Evolutionary conservation across 2,888 invertebrate species (phyloP).

Genomic region (Volucella bombylans): DNA sequence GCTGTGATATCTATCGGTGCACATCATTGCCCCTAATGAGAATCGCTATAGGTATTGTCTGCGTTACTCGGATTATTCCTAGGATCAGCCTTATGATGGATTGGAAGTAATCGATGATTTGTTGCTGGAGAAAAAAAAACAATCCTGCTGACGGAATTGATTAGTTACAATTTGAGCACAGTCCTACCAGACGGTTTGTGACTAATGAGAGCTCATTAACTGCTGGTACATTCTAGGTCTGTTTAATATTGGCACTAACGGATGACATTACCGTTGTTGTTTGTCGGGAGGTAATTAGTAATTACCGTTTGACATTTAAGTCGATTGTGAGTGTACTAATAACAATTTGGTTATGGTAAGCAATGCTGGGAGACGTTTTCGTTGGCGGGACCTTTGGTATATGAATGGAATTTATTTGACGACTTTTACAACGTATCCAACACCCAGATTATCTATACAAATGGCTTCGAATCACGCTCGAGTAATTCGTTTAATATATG

Average conservation of each 20-base stretch:
- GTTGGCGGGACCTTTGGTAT: too few relatives aligned
- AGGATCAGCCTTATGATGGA: not conserved
- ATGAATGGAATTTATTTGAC: too few relatives aligned
- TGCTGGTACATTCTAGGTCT: not conserved
- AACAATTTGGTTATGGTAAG: too few relatives aligned
- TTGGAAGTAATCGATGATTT: constrained; percentile 14
- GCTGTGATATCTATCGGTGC: not conserved
- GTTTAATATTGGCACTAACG: not conserved
- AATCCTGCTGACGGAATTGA: not conserved
- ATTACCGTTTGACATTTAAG: too few relatives aligned
- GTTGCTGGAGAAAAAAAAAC: not conserved
- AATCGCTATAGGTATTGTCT: not conserved
- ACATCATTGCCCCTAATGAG: constrained; percentile 12
- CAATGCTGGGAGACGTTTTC: too few relatives aligned
- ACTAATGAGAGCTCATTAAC: constrained; percentile 8
- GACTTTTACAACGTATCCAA: too few relatives aligned
- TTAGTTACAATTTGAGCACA: not conserved
- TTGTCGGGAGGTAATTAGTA: too few relatives aligned
- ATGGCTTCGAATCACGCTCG: too few relatives aligned
- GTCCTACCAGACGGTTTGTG: not conserved
- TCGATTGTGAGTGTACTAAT: too few relatives aligned
- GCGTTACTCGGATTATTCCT: not conserved
- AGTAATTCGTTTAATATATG: too few relatives aligned
- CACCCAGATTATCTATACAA: too few relatives aligned
- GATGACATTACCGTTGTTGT: too few relatives aligned